Evolutionary conservation across 2,113 vertebrate species (phyloP).

Genomic region (Bos indicus): DNA sequence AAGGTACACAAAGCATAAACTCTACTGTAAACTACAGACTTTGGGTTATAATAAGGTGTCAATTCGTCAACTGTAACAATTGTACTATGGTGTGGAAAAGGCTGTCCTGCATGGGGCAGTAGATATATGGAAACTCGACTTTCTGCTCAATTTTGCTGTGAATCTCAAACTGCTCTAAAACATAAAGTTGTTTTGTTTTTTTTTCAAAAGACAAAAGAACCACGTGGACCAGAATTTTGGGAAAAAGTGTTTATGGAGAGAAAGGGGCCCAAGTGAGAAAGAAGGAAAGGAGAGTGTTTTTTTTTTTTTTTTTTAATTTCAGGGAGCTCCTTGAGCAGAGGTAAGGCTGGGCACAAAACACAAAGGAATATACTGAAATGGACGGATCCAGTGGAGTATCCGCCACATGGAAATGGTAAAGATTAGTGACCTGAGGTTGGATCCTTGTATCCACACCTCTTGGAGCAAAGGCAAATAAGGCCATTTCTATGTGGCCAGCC

Average conservation of each 20-base stretch:
- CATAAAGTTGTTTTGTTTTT: neutral
- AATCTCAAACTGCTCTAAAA: neutral
- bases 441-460: rapidly evolving
- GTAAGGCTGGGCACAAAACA: neutral
- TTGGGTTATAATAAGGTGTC: neutral
- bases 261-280: neutral
- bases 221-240: neutral
- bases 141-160: neutral
- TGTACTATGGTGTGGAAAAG: neutral
- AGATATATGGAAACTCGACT: neutral
- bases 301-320: neutral
- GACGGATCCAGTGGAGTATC: neutral
- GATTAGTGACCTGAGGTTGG: neutral
- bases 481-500: neutral
- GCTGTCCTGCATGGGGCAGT: neutral
- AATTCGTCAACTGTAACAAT: rapidly evolving
- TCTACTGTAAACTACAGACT: neutral
- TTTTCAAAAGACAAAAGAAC: neutral
- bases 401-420: neutral
- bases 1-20: neutral
- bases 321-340: neutral
- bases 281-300: neutral
- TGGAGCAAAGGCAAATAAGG: neutral
- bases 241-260: neutral
- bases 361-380: neutral